Conservation (phyloP, 2,888 invertebrate genomes). For the Scaptomyza polygonia region DNA sequence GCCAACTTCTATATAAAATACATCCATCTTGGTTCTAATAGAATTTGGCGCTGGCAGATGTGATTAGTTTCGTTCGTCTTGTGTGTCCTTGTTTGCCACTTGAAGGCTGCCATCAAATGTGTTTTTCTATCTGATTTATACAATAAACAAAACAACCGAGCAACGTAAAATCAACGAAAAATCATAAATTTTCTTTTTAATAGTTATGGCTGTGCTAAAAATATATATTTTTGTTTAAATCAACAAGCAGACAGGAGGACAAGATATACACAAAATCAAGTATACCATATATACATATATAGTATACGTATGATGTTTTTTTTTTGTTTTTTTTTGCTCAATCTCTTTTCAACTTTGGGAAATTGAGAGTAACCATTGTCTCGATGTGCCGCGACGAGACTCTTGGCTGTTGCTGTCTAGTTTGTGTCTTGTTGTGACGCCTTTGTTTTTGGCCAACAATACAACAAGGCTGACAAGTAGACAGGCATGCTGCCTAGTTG, state of each 20-base stretch:
- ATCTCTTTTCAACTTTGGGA: conserved; percentile 17
- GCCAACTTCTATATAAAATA: conserved; percentile 20
- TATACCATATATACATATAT: not conserved
- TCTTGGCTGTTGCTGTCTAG: conserved; percentile 51
- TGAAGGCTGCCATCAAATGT: conserved; percentile 15
- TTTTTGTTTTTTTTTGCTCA: conserved; percentile 1
- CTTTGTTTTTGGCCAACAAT: conserved; percentile 71
- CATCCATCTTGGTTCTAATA: conserved; percentile 50
- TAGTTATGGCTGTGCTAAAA: conserved; percentile 65
- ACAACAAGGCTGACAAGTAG: conserved; percentile 36
- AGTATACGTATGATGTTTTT: not conserved
- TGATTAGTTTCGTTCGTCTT: conserved; percentile 51
- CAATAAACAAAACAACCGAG: conserved; percentile 25
- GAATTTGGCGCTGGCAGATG: conserved; percentile 63
- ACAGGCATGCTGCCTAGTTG: conserved; percentile 6
- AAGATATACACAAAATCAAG: conserved; percentile 11
- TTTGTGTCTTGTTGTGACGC: conserved; percentile 69
- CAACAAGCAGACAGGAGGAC: conserved; percentile 46
- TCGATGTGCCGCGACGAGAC: conserved; percentile 13
- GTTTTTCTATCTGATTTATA: conserved; percentile 42
- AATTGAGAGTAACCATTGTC: conserved; percentile 27
- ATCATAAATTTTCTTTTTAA: conserved; percentile 73
- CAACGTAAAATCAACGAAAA: conserved; percentile 51
- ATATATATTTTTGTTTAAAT: conserved; percentile 63
- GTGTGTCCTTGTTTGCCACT: conserved; percentile 43